A percentile compares a stretch with the other conserved stretches of the same genome.
These are phyloP conservation scores for Mustelus asterias DNA, from an alignment of 2,113 vertebrate species.

Conservation along the genomic window DNA sequence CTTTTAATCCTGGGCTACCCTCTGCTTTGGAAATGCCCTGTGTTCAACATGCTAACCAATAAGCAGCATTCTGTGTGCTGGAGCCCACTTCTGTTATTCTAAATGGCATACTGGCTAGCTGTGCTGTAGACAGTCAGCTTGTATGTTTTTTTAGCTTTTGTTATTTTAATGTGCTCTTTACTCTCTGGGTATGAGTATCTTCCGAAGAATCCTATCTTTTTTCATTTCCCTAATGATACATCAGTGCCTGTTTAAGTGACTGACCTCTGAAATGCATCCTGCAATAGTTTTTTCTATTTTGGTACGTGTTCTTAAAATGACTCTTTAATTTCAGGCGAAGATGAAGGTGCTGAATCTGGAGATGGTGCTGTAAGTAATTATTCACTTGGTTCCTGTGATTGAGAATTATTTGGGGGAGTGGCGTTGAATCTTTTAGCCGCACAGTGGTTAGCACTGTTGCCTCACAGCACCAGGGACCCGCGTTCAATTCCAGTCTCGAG, in stretches of 20 bases:
- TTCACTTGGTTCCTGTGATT: too few relatives aligned
- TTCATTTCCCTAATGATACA: neutral
- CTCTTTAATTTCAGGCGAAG: conserved; percentile 47
- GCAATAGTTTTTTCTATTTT: neutral
- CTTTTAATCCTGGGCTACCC: neutral
- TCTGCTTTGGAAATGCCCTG: neutral
- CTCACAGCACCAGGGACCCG: too few relatives aligned
- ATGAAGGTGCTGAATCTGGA: conserved; percentile 54
- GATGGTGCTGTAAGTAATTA: conserved; percentile 45
- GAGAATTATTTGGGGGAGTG: neutral
- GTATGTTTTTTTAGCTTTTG: neutral
- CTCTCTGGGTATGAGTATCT: too few relatives aligned
- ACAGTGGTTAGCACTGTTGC: too few relatives aligned
- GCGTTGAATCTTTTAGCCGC: neutral
- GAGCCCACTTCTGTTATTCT: neutral
- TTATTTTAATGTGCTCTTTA: neutral
- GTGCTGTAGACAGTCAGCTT: neutral
- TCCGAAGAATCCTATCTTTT: neutral
- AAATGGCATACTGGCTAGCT: neutral
- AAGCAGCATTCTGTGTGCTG: neutral
- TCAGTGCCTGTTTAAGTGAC: neutral
- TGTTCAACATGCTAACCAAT: neutral
- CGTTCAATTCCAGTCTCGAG: too few relatives aligned
- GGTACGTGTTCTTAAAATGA: neutral
- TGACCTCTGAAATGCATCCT: neutral